A percentile compares a stretch with the other conserved stretches of the same genome.
phyloP scores from a whole-genome alignment of 2,888 invertebrate genomes.

The Elegia similella region DNA sequence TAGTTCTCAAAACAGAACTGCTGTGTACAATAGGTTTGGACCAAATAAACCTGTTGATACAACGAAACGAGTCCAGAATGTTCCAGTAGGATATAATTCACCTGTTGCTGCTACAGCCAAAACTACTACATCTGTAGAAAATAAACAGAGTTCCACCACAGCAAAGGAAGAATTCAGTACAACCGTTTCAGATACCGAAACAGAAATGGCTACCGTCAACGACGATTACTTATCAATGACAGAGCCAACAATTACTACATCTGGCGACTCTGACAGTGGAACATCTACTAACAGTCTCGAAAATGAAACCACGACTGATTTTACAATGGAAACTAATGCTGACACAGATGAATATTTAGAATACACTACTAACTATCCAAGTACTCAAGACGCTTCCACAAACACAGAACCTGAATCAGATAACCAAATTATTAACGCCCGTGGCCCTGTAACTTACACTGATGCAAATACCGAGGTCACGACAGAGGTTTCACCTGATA shows the following conservation, averaged over 20 bases:
- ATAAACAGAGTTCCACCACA: constrained; percentile 26
- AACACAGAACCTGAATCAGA: constrained; percentile 41
- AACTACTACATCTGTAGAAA: constrained; percentile 27
- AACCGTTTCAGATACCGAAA: constrained; percentile 39
- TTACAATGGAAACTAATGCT: constrained; percentile 55
- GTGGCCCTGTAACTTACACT: constrained; percentile 23
- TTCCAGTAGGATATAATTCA: constrained; percentile 61
- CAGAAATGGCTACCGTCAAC: constrained; percentile 50
- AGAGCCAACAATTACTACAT: constrained; percentile 42
- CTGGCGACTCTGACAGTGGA: constrained; percentile 40
- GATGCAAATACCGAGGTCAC: constrained; percentile 30
- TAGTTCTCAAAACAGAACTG: constrained; percentile 55
- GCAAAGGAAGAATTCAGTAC: constrained; percentile 45
- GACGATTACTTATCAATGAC: constrained; percentile 66
- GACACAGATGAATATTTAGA: constrained; percentile 68
- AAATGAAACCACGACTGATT: constrained; percentile 48
- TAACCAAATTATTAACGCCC: constrained; percentile 8
- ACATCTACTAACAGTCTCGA: constrained; percentile 48
- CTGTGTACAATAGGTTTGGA: constrained; percentile 52
- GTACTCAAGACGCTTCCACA: constrained; percentile 43
- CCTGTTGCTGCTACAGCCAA: constrained; percentile 34
- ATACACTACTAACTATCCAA: constrained; percentile 53
- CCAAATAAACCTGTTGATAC: constrained; percentile 52
- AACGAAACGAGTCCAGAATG: constrained; percentile 69
- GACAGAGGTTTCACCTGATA: constrained; percentile 39